Evolutionary conservation across 2,113 vertebrate species (phyloP).

Genomic region (Himantopus leucocephalus): DNA sequence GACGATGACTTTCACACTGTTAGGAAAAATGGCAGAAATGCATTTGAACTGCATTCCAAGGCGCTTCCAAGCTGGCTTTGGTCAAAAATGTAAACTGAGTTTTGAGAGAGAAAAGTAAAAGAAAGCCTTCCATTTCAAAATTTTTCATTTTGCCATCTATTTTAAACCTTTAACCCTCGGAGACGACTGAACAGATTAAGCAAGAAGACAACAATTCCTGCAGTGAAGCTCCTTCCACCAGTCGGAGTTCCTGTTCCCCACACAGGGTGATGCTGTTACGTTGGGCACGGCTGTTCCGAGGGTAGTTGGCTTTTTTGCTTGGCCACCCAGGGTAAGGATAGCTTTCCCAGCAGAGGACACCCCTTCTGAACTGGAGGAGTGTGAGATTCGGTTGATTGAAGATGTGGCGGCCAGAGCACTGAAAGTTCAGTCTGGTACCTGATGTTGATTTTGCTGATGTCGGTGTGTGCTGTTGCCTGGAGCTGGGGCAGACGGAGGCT

Average conservation of each 20-base stretch:
- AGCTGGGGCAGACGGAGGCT: accelerated
- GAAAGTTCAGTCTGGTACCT: not conserved
- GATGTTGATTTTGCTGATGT: accelerated
- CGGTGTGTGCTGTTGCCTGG: not conserved
- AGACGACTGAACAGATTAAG: accelerated
- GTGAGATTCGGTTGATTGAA: accelerated
- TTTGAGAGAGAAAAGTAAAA: not conserved
- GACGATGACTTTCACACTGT: not conserved
- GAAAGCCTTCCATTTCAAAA: too few relatives aligned
- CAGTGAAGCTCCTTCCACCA: not conserved
- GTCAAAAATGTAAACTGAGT: not conserved
- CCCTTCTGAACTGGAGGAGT: not conserved
- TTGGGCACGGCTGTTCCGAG: accelerated
- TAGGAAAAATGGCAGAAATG: not conserved
- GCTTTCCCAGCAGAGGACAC: accelerated
- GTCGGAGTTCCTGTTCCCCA: accelerated
- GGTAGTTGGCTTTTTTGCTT: not conserved
- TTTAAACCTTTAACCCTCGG: not conserved
- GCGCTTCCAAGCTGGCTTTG: not conserved
- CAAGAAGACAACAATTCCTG: accelerated
- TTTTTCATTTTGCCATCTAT: not conserved
- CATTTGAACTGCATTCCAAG: not conserved
- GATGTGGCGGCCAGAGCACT: not conserved
- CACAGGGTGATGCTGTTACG: accelerated
- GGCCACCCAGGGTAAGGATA: accelerated